Base-by-base conservation (phyloP, 2,888 invertebrate species). In the Drosophila merina region DNA sequence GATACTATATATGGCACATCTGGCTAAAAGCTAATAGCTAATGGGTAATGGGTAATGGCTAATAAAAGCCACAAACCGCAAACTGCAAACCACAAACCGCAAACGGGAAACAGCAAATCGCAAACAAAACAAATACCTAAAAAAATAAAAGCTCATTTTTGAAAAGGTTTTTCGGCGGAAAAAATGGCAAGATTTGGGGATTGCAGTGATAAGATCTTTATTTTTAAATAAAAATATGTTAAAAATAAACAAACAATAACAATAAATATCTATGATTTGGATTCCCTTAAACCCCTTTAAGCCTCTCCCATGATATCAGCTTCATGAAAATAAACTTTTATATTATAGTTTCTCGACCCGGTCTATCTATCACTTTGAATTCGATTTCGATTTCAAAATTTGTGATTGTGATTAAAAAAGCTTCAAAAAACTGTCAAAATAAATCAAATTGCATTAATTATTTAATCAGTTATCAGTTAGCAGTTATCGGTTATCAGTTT, bases 1-100 rank as follows among this genome's bases (percentile, higher is more conserved):
- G 20, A 20, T 20, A 47, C 31, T 44, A 36, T 45, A 38, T 52
- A 52, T 20, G 63, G 66, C 66, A 66, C 66, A 66, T 66, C 63
- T 64, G 52, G 66, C 63, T 31, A 63, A 63, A 20, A 20, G 20
- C 20, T 20, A 2, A 20, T 20, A 2, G 20, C 20, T 20, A 20
- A 20, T 64, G 52, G 66, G 66, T 31, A 63, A 66, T 64, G 14
- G 14, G 14, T 14, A 14, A 14, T 64, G 52, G 66, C 63, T 31
- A 63, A 64, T 64, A 66, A 64, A 51, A 64, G 33, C 63, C 14
- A 44, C 26, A 8, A 10, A 33, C 4, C 14, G 25, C 9, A 9
- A 64, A 26, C 63, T 14, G 31, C 26, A 8, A 10, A 33, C 9
- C 14, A 12, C 7, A 10, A n/a, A n/a, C 14, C 14, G 14, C 14